Conservation (phyloP, 2,888 invertebrate species). For the Campoletis raptor region DNA sequence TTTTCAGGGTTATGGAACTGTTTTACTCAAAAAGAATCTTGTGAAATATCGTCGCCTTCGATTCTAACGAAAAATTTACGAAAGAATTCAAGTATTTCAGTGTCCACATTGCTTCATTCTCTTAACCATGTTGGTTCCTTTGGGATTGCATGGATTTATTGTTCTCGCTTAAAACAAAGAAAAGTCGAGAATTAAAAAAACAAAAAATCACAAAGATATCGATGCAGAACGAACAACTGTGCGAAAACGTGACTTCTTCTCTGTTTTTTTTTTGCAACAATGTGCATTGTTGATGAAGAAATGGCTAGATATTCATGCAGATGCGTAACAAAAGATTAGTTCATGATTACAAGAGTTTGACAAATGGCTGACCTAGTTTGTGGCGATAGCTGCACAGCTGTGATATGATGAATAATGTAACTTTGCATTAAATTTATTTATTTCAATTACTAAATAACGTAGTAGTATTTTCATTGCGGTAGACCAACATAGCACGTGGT, state of each 20-base stretch:
- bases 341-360: conserved; percentile 44
- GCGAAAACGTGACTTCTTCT: background rate
- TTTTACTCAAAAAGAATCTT: no score
- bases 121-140: background rate
- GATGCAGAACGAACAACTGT: background rate
- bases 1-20: no score
- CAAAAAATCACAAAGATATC: background rate
- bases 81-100: background rate
- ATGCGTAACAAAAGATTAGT: conserved; percentile 45
- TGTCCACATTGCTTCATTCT: background rate
- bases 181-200: background rate
- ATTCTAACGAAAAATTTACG: background rate
- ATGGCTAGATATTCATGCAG: conserved; percentile 13
- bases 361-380: conserved; percentile 50
- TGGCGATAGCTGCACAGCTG: conserved; percentile 58
- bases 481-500: conserved; percentile 42
- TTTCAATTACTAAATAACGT: background rate
- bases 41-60: no score
- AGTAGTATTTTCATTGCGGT: conserved; percentile 26
- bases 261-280: background rate
- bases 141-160: background rate
- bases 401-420: conserved; percentile 15
- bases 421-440: conserved; percentile 7
- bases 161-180: no score
- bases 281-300: conserved; percentile 3